A percentile compares a stretch with the other conserved stretches of the same genome.
phyloP scores from a whole-genome alignment of 2,888 invertebrate genomes.

The Imbricaverruca yamaguchii region DNA sequence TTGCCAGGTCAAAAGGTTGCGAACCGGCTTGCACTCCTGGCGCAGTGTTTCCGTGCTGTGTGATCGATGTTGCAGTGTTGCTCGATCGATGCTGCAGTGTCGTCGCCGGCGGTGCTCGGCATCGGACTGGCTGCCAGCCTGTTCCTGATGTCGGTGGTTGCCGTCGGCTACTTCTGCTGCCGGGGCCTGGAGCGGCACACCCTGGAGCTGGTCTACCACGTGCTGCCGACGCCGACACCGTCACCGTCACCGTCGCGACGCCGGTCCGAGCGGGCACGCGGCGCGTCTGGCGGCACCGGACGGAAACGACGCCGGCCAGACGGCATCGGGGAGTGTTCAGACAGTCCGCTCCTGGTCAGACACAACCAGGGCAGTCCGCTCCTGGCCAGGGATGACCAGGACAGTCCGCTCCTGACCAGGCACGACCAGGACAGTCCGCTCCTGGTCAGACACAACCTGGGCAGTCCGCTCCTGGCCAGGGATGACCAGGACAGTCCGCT shows the following conservation, averaged over 20 bases:
- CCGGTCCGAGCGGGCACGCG: background rate
- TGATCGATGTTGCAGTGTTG: background rate
- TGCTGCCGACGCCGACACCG: background rate
- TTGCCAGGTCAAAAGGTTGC: background rate
- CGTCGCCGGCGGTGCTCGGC: background rate
- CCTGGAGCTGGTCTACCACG: background rate
- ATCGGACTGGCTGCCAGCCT: background rate
- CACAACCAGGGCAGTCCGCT: too few species aligned
- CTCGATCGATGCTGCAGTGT: background rate
- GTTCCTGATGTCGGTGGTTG: background rate
- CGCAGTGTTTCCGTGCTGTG: background rate
- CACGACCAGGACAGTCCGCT: too few species aligned
- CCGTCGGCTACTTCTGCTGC: background rate
- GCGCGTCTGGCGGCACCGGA: background rate
- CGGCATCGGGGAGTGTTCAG: constrained; percentile 1
- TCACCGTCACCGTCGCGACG: background rate
- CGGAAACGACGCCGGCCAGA: background rate
- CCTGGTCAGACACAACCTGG: too few species aligned
- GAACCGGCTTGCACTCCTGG: too few species aligned
- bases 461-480: background rate
- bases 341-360: too few species aligned
- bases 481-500: background rate
- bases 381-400: background rate
- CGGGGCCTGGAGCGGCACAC: background rate
- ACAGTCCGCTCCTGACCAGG: too few species aligned